These are phyloP conservation scores for Hydrotaea diabolus DNA, from an alignment of 2,888 invertebrate species.

Conservation along the genomic window DNA sequence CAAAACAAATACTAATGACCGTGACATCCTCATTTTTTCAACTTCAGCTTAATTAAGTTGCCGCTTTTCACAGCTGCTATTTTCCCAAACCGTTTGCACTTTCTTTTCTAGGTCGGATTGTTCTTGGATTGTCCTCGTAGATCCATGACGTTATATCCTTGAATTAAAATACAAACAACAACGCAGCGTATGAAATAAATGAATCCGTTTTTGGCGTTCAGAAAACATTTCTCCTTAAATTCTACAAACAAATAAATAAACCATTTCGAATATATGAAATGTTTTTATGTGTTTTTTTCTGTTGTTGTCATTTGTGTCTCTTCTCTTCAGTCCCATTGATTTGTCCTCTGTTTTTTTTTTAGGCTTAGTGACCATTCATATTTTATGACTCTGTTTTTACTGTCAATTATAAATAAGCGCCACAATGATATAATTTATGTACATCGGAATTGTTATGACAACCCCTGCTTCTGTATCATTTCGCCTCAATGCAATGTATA, in stretches of 20 bases:
- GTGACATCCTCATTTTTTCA: too few relatives aligned
- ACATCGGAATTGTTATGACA: conserved; percentile 32
- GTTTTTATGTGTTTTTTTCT: not conserved
- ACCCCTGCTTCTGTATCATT: conserved; percentile 10
- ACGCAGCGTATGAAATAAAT: not conserved
- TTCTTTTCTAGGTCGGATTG: too few relatives aligned
- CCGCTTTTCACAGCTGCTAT: too few relatives aligned
- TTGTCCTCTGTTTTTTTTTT: conserved; percentile 68
- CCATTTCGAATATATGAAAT: not conserved
- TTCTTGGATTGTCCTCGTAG: too few relatives aligned
- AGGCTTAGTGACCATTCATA: conserved; percentile 65
- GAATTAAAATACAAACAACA: too few relatives aligned
- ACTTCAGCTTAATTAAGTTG: too few relatives aligned
- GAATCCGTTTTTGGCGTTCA: not conserved
- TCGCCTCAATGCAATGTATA: not conserved
- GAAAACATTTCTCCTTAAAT: not conserved
- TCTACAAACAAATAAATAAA: conserved; percentile 29
- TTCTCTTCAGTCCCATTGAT: conserved; percentile 63
- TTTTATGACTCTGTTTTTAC: conserved; percentile 59
- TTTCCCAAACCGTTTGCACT: too few relatives aligned
- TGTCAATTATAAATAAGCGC: conserved; percentile 49
- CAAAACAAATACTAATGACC: too few relatives aligned
- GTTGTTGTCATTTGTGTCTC: conserved; percentile 16
- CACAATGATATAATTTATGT: conserved; percentile 50
- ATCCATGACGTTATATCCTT: too few relatives aligned